Evolutionary conservation across 1,140 invertebrate species (phyloP).

Genomic region (Panulirus ornatus): DNA sequence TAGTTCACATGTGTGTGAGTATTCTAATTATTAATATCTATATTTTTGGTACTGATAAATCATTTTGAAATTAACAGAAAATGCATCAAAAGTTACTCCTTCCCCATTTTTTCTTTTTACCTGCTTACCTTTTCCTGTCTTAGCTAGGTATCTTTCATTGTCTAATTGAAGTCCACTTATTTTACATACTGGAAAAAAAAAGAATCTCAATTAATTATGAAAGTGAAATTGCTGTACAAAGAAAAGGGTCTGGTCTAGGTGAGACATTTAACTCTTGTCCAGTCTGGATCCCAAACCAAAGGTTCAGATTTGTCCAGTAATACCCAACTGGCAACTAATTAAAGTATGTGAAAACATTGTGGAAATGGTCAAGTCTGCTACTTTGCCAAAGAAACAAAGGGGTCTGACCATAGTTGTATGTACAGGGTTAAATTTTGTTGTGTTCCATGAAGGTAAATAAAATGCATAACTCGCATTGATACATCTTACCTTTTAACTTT

Average conservation of each 20-base stretch:
- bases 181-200: neutral
- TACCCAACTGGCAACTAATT: neutral
- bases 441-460: neutral
- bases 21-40: neutral
- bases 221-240: neutral
- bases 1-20: neutral
- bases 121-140: too few species aligned
- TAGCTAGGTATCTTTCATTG: too few species aligned
- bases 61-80: neutral
- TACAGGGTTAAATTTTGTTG: neutral
- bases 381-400: conserved; percentile 41
- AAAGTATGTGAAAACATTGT: neutral
- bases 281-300: neutral
- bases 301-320: neutral
- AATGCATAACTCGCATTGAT: neutral
- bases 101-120: too few species aligned
- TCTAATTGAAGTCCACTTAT: too few species aligned
- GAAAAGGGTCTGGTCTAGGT: neutral
- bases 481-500: neutral
- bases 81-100: neutral
- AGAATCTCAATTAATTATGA: neutral
- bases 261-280: neutral
- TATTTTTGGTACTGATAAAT: neutral
- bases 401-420: conserved; percentile 31
- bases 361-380: neutral